Conservation (phyloP, 1,140 invertebrate genomes). For the Pseudomyrmex cubaensis region DNA sequence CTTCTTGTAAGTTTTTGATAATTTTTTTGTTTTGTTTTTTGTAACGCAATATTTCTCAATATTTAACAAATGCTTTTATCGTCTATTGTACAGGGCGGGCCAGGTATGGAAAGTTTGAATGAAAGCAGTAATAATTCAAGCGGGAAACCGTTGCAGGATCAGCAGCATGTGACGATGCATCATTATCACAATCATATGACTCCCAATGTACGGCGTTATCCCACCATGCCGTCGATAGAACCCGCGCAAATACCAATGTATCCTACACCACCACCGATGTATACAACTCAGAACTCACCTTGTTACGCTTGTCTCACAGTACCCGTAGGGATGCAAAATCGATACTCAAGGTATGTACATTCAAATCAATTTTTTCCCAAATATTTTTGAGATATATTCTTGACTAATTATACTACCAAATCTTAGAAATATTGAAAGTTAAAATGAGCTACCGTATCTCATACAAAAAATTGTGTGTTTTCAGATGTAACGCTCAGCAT, state of each 20-base stretch:
- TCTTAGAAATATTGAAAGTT: background rate
- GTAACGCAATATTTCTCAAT: background rate
- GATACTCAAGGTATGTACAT: conserved; percentile 79
- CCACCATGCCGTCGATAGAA: conserved; percentile 79
- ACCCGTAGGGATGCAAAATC: conserved; percentile 81
- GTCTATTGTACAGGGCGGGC: conserved; percentile 64
- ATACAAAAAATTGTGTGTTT: conserved; percentile 15
- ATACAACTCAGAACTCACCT: conserved; percentile 79
- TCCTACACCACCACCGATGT: conserved; percentile 79
- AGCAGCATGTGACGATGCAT: conserved; percentile 78
- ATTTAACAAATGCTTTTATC: conserved; percentile 1
- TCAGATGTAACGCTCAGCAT: conserved; percentile 81
- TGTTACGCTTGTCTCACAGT: conserved; percentile 82
- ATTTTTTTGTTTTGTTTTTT: background rate
- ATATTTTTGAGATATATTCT: background rate
- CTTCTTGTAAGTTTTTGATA: too few relatives aligned
- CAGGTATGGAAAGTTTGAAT: conserved; percentile 73
- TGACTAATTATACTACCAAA: background rate
- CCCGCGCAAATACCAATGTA: conserved; percentile 81
- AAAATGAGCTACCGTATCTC: background rate
- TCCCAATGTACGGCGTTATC: conserved; percentile 81
- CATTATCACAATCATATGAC: conserved; percentile 80
- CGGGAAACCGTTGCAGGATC: conserved; percentile 78
- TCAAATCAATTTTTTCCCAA: background rate
- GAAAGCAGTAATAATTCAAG: conserved; percentile 75